phyloP scores from a whole-genome alignment of 2,888 invertebrate species.

The Enchytraeus crypticus region DNA sequence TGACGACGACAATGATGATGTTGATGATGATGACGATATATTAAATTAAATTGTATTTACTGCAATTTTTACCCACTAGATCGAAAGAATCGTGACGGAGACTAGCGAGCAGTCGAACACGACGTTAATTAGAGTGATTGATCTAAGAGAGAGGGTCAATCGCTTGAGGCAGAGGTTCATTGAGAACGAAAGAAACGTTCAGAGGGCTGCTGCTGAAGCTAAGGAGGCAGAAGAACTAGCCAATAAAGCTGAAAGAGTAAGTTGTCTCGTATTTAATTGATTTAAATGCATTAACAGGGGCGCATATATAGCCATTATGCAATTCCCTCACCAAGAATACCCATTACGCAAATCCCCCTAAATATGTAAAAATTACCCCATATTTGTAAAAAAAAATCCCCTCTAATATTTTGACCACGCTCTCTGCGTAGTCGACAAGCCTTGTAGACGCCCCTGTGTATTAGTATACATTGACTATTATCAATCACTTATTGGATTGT shows the following conservation, averaged over 20 bases:
- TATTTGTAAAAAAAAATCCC: no score
- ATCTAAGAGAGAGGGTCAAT: conserved; percentile 63
- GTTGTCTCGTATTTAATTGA: background rate
- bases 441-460: no score
- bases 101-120: conserved; percentile 71
- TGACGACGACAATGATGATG: no score
- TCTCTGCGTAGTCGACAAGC: no score
- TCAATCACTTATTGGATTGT: no score
- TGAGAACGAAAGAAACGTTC: conserved; percentile 71
- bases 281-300: background rate
- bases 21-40: background rate
- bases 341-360: background rate
- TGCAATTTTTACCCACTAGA: conserved; percentile 58
- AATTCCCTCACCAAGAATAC: no score
- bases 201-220: conserved; percentile 63
- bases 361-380: background rate
- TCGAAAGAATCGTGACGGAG: conserved; percentile 68
- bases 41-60: background rate
- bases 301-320: background rate
- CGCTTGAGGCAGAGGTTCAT: conserved; percentile 70
- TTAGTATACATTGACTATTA: no score
- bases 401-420: no score
- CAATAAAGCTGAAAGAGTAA: conserved; percentile 38
- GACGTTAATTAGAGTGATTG: conserved; percentile 67
- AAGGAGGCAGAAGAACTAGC: conserved; percentile 65